Evolutionary conservation across 1,140 invertebrate species (phyloP).

Genomic region (Eupristina koningsbergeri): DNA sequence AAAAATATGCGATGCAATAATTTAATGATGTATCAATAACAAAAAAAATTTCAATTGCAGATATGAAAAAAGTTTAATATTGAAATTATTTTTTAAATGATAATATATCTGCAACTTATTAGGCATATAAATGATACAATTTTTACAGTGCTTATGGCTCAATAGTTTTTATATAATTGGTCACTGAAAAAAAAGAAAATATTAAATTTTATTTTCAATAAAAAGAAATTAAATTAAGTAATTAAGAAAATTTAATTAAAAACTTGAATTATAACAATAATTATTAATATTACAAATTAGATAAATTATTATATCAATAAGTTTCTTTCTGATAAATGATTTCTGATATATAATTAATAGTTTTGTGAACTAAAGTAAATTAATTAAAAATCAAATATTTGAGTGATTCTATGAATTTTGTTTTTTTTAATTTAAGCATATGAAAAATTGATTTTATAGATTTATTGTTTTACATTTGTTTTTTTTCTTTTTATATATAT

Average conservation of each 20-base stretch:
- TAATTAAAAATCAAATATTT: neutral
- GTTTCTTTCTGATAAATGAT: slow-evolving; percentile 22
- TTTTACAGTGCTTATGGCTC: slow-evolving; percentile 35
- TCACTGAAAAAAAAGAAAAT: slow-evolving; percentile 34
- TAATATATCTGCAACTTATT: slow-evolving; percentile 35
- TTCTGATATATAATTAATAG: slow-evolving; percentile 23
- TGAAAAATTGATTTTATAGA: slow-evolving; percentile 25
- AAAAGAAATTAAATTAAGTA: no score
- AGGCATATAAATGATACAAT: slow-evolving; percentile 29
- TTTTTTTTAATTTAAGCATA: slow-evolving; percentile 1
- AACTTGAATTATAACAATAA: slow-evolving; percentile 29
- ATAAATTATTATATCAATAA: slow-evolving; percentile 41
- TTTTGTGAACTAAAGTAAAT: no score
- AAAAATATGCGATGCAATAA: neutral
- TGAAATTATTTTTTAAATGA: slow-evolving; percentile 24
- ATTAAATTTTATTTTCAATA: slow-evolving; percentile 24
- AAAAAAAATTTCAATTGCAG: slow-evolving; percentile 14
- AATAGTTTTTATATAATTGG: slow-evolving; percentile 39
- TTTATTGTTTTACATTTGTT: slow-evolving; percentile 12
- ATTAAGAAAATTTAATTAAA: no score
- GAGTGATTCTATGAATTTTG: slow-evolving; percentile 17
- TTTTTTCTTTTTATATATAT: slow-evolving; percentile 27
- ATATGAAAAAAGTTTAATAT: slow-evolving; percentile 28
- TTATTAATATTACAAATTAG: slow-evolving; percentile 27
- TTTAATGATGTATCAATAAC: neutral